Percentiles rank a stretch among this genome's conserved stretches.
phyloP scores from a whole-genome alignment of 2,113 vertebrate genomes.

The Sciurus niger region DNA sequence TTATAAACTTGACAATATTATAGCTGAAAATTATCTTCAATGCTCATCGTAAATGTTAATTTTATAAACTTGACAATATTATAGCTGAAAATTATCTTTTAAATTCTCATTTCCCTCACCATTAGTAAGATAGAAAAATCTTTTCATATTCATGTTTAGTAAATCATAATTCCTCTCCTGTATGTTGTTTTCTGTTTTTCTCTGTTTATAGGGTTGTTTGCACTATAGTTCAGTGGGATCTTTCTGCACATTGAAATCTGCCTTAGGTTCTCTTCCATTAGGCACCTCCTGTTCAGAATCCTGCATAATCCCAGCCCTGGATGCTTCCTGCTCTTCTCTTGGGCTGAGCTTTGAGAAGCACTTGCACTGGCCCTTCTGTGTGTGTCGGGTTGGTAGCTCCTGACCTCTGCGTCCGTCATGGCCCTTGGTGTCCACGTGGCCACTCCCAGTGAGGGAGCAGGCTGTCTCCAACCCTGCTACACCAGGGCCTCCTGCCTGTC shows the following conservation, averaged over 20 bases:
- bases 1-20: not conserved
- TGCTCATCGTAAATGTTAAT: too few species aligned
- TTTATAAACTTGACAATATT: too few species aligned
- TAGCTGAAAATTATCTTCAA: not conserved
- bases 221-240: not conserved
- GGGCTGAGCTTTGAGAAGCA: rapidly evolving
- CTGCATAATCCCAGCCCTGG: not conserved
- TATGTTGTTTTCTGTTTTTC: not conserved
- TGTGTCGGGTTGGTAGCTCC: not conserved
- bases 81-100: too few species aligned
- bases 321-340: rapidly evolving
- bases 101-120: not conserved
- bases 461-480: too few species aligned
- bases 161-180: too few species aligned
- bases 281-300: not conserved
- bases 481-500: not conserved
- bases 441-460: too few species aligned
- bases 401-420: too few species aligned
- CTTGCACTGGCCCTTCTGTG: not conserved
- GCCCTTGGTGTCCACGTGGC: too few species aligned
- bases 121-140: not conserved
- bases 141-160: not conserved
- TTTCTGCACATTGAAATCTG: not conserved
- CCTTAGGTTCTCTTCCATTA: not conserved
- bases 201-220: not conserved